A percentile compares a stretch with the other conserved stretches of the same genome.
These are phyloP conservation scores for Paraescarpia echinospica DNA, from an alignment of 1,140 invertebrate genomes.

Conservation along the genomic window DNA sequence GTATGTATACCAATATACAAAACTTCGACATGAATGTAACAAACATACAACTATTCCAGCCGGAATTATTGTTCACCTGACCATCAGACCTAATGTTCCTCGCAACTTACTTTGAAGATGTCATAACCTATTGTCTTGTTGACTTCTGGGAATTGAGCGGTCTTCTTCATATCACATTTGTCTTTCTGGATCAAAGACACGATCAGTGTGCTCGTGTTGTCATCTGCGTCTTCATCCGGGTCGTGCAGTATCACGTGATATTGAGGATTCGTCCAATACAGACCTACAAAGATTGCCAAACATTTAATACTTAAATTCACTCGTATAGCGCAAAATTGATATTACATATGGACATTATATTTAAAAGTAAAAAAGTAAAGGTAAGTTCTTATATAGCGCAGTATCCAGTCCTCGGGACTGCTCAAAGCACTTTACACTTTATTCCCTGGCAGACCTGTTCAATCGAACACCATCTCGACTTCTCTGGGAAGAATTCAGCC, in stretches of 20 bases:
- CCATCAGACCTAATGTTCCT: background rate
- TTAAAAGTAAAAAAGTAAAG: too few species aligned
- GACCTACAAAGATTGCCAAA: conserved; percentile 62
- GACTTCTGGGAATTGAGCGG: background rate
- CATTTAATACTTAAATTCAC: background rate
- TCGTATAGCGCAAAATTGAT: background rate
- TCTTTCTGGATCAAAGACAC: conserved; percentile 32
- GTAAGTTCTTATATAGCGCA: too few species aligned
- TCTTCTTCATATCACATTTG: background rate
- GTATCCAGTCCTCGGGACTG: too few species aligned
- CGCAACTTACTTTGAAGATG: conserved; percentile 26
- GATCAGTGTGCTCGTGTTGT: conserved; percentile 44
- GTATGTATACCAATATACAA: background rate
- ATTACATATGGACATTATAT: too few species aligned
- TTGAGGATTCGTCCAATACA: conserved; percentile 92
- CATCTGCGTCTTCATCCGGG: background rate
- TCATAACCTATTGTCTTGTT: conserved; percentile 23
- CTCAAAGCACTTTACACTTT: too few species aligned
- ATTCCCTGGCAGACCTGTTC: too few species aligned
- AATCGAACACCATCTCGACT: too few species aligned
- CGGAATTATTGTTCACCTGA: background rate
- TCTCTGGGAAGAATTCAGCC: too few species aligned
- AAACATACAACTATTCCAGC: background rate
- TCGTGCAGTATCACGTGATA: conserved; percentile 83
- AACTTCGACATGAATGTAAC: background rate